phyloP scores from a whole-genome alignment of 2,797 vertebrate genomes.

The Microhierax caerulescens region DNA sequence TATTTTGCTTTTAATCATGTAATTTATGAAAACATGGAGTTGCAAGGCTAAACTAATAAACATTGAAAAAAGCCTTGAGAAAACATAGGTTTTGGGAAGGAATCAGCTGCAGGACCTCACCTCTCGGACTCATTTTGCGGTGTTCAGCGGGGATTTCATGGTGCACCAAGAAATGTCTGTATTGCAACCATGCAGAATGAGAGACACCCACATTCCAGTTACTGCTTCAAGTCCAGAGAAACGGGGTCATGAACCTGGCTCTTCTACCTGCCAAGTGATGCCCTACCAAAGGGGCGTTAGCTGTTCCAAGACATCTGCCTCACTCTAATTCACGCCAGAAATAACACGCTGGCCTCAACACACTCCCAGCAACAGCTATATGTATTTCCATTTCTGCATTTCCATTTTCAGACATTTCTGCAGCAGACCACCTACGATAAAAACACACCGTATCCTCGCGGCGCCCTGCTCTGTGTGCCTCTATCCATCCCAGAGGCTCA shows the following conservation, averaged over 20 bases:
- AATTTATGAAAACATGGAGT: slow-evolving; percentile 39
- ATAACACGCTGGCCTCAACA: background rate
- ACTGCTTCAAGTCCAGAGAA: background rate
- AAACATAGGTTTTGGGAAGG: background rate
- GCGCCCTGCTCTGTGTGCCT: rapidly evolving
- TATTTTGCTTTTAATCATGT: slow-evolving; percentile 52
- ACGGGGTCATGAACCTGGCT: background rate
- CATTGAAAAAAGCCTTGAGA: background rate
- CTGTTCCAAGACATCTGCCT: background rate
- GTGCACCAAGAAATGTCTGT: background rate
- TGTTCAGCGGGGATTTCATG: background rate
- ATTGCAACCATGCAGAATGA: rapidly evolving
- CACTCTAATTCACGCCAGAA: background rate
- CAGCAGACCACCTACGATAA: background rate
- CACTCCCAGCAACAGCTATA: background rate
- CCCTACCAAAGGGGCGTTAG: background rate
- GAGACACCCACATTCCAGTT: background rate
- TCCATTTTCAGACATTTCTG: rapidly evolving
- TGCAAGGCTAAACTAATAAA: slow-evolving; percentile 48
- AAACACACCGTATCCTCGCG: background rate
- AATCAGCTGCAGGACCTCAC: background rate
- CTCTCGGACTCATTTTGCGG: background rate
- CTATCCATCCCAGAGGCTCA: background rate
- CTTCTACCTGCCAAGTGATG: background rate
- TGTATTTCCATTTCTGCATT: background rate